Evolutionary conservation across 2,888 invertebrate species (phyloP).

Genomic region (Elmis aenea): DNA sequence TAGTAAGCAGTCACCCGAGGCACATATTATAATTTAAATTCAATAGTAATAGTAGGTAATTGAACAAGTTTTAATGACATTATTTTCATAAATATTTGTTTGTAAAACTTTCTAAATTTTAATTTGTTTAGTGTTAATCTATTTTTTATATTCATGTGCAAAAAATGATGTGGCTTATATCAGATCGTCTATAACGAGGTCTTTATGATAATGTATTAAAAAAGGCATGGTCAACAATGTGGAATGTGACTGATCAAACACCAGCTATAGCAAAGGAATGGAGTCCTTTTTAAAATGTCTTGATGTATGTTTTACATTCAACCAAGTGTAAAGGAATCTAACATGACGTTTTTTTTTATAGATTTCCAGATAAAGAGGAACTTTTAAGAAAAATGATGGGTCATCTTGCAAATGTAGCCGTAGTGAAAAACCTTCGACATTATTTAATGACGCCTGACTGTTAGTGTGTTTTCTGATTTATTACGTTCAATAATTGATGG

Average conservation of each 20-base stretch:
- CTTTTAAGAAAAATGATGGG: constrained; percentile 98
- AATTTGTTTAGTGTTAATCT: no score
- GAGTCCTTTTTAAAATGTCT: constrained; percentile 84
- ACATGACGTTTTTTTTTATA: constrained; percentile 48
- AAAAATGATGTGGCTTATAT: constrained; percentile 85
- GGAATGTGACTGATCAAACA: constrained; percentile 97
- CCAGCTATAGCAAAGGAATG: constrained; percentile 90
- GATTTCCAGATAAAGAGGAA: constrained; percentile 84
- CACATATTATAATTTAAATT: no score
- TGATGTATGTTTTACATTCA: constrained; percentile 62
- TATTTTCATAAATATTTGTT: no score
- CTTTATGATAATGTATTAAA: constrained; percentile 94
- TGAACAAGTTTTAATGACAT: no score
- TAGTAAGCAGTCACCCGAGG: no score
- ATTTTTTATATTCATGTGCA: constrained; percentile 42
- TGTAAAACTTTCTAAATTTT: no score
- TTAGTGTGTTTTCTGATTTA: constrained; percentile 80
- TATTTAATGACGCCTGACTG: constrained; percentile 80
- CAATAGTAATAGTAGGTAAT: no score
- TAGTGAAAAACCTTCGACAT: constrained; percentile 76
- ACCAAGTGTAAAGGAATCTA: no score
- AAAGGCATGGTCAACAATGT: constrained; percentile 99
- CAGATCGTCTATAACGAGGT: constrained; percentile 68
- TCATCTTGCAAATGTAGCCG: constrained; percentile 91
- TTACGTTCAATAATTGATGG: constrained; percentile 84